Evolutionary conservation across 2,113 vertebrate species (phyloP), one percentile per base, ranked within the genome.

Genomic region (Chaetodon auriga): DNA sequence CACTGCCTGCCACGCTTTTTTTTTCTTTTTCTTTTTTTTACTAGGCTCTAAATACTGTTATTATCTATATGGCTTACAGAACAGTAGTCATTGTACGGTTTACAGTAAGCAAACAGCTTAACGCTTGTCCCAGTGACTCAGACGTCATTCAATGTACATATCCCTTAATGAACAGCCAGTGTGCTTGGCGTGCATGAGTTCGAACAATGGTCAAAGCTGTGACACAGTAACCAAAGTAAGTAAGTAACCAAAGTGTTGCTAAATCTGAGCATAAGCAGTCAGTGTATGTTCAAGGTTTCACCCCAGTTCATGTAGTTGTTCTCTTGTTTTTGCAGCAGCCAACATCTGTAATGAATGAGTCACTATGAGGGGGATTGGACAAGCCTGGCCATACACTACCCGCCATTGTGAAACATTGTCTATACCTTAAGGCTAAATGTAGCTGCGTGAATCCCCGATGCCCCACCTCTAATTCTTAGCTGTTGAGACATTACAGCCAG

Each of bases 391-490:
- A 66, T 78, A 81, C 75, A 68, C 58, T 65, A 78, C 25, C 35
- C 9, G 3, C 55, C 72, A 75, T 91, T 89, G 90, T 92, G 88
- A 87, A 89, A 89, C 84, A 77, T 9, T 9, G 75, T 60, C 86
- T 85, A 63, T 87, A 88, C 78, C 89, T 93, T 81, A 72, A 77
- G 82, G 90, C 74, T 74, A 55, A 88, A 87, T 55, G 74, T 64
- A 84, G 62, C 79, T 57, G 57, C 63, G 30, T 72, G 61, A 83
- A 86, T 90, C 85, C 84, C 72, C 7, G n/a, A 73, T 2, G 71
- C 87, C 77, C 81, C 85, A 82, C 90, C 92, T 92, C 58, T 73
- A 75, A 89, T 87, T 90, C 82, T 78, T 81, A 75, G 80, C 87
- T 83, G 89, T 84, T 93, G 90, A 92, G 79, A 86, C 85, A 89